Evolutionary conservation across 2,113 vertebrate genomes (phyloP).

Genomic region (Phoxinus phoxinus): DNA sequence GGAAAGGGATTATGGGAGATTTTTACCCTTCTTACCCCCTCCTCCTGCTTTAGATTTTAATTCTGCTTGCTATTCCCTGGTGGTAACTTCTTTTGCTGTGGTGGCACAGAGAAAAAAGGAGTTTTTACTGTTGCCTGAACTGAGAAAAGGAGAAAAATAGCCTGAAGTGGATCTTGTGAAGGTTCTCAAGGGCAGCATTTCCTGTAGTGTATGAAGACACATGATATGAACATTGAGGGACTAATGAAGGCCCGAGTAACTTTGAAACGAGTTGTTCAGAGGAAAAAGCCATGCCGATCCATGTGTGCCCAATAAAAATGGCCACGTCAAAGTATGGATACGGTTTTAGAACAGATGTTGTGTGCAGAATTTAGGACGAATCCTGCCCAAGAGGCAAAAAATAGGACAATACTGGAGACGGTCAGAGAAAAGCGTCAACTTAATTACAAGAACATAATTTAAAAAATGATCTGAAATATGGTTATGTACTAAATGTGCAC

Average conservation of each 20-base stretch:
- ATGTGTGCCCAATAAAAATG: conserved; percentile 14
- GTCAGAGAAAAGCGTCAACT: background rate
- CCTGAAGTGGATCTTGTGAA: conserved; percentile 40
- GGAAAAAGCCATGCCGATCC: background rate
- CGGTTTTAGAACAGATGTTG: conserved; percentile 30
- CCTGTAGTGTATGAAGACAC: conserved; percentile 30
- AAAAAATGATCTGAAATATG: background rate
- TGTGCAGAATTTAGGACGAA: conserved; percentile 33
- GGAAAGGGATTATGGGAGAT: conserved; percentile 61
- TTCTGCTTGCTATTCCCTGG: conserved; percentile 63
- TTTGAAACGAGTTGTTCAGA: background rate
- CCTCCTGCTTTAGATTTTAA: conserved; percentile 52
- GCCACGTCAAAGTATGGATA: conserved; percentile 12
- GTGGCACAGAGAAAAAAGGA: conserved; percentile 38
- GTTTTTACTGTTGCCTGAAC: conserved; percentile 29
- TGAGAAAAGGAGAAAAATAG: conserved; percentile 51
- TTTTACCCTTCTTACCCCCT: conserved; percentile 55
- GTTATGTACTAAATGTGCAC: background rate
- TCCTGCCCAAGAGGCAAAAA: conserved; percentile 26
- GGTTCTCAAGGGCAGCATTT: conserved; percentile 42
- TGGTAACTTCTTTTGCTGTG: conserved; percentile 34
- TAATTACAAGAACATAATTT: conserved; percentile 11
- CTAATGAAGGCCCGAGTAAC: conserved; percentile 31
- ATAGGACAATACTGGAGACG: background rate
- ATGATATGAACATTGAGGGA: conserved; percentile 32